Conservation (phyloP, 2,888 invertebrate genomes). For the Euphydryas editha region DNA sequence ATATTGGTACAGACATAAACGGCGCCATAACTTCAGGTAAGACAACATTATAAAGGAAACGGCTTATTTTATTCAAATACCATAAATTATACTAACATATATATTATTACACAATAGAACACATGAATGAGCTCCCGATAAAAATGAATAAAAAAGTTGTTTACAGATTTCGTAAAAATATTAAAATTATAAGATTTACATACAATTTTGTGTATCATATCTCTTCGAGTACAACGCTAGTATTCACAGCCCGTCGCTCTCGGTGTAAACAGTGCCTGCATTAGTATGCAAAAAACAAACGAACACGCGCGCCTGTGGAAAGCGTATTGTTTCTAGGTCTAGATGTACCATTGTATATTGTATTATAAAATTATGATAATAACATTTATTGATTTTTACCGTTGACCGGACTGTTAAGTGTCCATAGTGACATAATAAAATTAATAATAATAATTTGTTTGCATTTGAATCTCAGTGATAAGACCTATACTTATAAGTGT, state of each 20-base stretch:
- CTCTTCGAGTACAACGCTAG: slow-evolving; percentile 13
- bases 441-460: background rate
- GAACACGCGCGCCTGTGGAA: slow-evolving; percentile 19
- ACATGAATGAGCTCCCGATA: too few species aligned
- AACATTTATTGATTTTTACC: background rate
- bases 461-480: background rate
- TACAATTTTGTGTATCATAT: background rate
- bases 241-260: slow-evolving; percentile 13
- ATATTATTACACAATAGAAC: too few species aligned
- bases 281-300: slow-evolving; percentile 34
- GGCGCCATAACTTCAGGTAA: too few species aligned
- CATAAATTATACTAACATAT: too few species aligned
- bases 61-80: too few species aligned
- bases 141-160: too few species aligned
- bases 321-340: slow-evolving; percentile 23
- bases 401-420: slow-evolving; percentile 7
- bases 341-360: slow-evolving; percentile 8
- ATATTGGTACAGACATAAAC: too few species aligned
- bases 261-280: slow-evolving; percentile 36
- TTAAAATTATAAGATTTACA: too few species aligned
- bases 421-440: background rate
- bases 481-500: background rate
- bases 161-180: too few species aligned
- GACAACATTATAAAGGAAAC: too few species aligned
- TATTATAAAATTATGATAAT: slow-evolving; percentile 13